A percentile compares a stretch with the other conserved stretches of the same genome.
Evolutionary conservation across 2,888 invertebrate genomes (phyloP).

Genomic region (Mylabris sibirica): DNA sequence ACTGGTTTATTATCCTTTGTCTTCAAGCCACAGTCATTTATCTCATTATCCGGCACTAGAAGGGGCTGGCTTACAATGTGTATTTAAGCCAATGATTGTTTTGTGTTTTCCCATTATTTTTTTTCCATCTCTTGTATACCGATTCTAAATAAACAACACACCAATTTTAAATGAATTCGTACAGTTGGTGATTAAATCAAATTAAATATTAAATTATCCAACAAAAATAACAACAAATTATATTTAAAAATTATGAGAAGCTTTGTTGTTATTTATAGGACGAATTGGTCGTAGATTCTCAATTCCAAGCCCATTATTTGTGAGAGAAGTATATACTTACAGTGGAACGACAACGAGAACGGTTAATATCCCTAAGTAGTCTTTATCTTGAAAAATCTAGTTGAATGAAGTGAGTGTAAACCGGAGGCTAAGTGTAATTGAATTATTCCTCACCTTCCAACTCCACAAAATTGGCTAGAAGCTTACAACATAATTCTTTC

Average conservation of each 20-base stretch:
- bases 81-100: background rate
- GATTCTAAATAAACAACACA: background rate
- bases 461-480: background rate
- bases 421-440: background rate
- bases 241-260: background rate
- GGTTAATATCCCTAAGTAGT: background rate
- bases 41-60: background rate
- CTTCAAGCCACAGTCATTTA: background rate
- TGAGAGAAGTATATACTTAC: background rate
- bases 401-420: background rate
- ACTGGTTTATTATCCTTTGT: constrained; percentile 6
- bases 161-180: no score
- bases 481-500: background rate
- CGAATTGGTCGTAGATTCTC: background rate
- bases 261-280: background rate
- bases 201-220: no score
- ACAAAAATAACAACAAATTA: no score
- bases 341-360: background rate
- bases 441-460: constrained; percentile 4
- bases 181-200: no score
- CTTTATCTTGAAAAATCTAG: constrained; percentile 7
- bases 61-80: background rate
- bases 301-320: background rate
- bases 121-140: background rate
- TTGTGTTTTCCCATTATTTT: background rate